Conservation (phyloP, 2,888 invertebrate species). For the Plebejus melissa region DNA sequence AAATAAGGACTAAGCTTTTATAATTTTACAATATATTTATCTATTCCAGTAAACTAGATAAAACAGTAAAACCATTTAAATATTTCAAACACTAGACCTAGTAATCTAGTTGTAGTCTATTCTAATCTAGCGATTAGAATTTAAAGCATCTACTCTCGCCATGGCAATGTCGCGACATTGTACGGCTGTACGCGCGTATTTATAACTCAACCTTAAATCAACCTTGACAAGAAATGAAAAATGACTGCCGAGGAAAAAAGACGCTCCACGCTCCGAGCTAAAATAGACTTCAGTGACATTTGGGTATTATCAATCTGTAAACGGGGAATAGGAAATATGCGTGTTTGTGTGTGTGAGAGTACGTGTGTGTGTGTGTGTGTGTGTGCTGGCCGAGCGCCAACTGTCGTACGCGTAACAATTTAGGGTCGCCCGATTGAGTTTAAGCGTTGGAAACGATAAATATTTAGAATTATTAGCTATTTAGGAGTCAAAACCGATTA, state of each 20-base stretch:
- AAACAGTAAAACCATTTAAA: background rate
- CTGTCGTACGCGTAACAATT: constrained; percentile 32
- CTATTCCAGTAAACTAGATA: background rate
- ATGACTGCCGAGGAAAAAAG: constrained; percentile 56
- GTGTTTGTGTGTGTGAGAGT: constrained; percentile 29
- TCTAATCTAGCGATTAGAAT: background rate
- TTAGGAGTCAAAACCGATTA: background rate
- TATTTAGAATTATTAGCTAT: constrained; percentile 6
- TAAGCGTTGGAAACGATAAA: background rate
- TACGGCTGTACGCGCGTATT: constrained; percentile 56
- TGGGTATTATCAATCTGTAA: constrained; percentile 74
- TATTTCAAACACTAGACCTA: background rate
- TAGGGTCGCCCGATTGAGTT: constrained; percentile 7
- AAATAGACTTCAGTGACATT: constrained; percentile 71
- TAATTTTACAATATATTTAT: background rate
- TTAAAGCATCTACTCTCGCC: constrained; percentile 31
- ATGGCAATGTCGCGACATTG: constrained; percentile 47
- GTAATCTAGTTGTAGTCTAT: background rate
- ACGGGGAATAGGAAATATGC: constrained; percentile 60
- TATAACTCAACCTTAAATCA: constrained; percentile 74
- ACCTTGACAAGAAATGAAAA: constrained; percentile 76
- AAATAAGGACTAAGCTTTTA: too few relatives aligned
- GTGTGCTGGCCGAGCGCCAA: constrained; percentile 43
- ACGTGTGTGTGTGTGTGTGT: constrained; percentile 35
- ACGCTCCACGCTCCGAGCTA: constrained; percentile 50